Base-by-base conservation (phyloP, 37 sponge, comb jelly and placozoan species). In the Halichondria panicea region DNA sequence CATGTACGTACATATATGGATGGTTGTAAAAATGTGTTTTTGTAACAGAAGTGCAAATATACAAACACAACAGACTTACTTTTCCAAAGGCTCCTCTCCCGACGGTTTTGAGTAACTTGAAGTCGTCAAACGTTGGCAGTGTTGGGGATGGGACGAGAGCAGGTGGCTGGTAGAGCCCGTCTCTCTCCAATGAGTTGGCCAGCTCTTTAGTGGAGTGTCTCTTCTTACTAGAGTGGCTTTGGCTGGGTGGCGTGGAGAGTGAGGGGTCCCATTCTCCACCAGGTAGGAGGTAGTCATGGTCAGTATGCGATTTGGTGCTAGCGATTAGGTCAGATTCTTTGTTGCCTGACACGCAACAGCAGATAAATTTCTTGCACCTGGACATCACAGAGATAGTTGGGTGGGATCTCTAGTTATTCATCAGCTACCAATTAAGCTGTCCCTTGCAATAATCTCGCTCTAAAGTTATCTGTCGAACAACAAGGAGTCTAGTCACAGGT, bases 1-100 rank as follows among this genome's bases (percentile, higher is more conserved):
- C n/a, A n/a, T n/a, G n/a, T n/a, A n/a, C n/a, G 58, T 24, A 37
- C n/a, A 37, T 31, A 62, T 63, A 37, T 63, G 4, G 4, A 11
- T 21, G 3, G 5, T 68, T 12, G 3, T 68, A 30, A 68, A 37
- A 18, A 64, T 9, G 18, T 13, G 12, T 59, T 59, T 59, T 59
- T 59, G 22, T 24, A 59, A 25, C 27, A n/a, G 61, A 7, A 59
- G 8, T n/a, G n/a, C n/a, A n/a, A n/a, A n/a, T n/a, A n/a, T n/a
- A n/a, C n/a, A n/a, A n/a, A 39, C 7, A 28, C n/a, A 57, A 70
- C 36, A 12, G 21, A 28, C 53, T 0, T 53, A 96, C 95, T 87
- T 91, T 89, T 34, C 95, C 95, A 84, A 89, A 94, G 30, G 91
- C 80, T 8, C 95, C 95, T 56, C 65, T 87, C 30, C 95, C 95